phyloP scores from a whole-genome alignment of 1,140 invertebrate species.

The Drosophila eugracilis region DNA sequence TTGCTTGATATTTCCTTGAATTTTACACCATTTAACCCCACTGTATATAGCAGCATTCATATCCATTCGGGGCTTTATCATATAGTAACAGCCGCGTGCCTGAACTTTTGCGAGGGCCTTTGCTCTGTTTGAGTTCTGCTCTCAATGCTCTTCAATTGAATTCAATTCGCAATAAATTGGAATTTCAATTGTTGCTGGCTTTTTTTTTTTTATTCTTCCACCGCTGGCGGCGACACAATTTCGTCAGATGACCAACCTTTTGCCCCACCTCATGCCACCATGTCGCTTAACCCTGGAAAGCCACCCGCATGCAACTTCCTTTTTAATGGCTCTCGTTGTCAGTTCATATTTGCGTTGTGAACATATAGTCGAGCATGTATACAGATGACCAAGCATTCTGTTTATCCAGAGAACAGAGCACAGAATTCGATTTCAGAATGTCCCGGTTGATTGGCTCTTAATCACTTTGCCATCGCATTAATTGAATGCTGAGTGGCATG shows the following conservation, averaged over 20 bases:
- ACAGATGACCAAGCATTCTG: slow-evolving; percentile 12
- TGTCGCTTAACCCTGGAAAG: slow-evolving; percentile 4
- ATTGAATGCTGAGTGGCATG: slow-evolving; percentile 31
- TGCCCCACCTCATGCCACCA: background rate
- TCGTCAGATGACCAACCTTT: slow-evolving; percentile 26
- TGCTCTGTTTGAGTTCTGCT: slow-evolving; percentile 49
- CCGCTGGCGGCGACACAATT: slow-evolving; percentile 62
- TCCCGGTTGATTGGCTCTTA: slow-evolving; percentile 43
- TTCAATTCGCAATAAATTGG: slow-evolving; percentile 81
- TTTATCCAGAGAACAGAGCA: slow-evolving; percentile 8
- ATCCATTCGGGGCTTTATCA: slow-evolving; percentile 33
- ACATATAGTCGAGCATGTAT: slow-evolving; percentile 8
- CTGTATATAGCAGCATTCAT: slow-evolving; percentile 15
- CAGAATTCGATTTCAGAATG: slow-evolving; percentile 29
- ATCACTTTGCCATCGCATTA: slow-evolving; percentile 37
- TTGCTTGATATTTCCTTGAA: too few relatives aligned
- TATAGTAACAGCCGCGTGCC: slow-evolving; percentile 49
- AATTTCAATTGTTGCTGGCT: slow-evolving; percentile 67
- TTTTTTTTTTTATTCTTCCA: too few relatives aligned
- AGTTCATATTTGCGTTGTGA: slow-evolving; percentile 38
- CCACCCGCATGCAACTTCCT: slow-evolving; percentile 74
- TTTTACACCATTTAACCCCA: background rate
- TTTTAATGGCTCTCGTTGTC: slow-evolving; percentile 57
- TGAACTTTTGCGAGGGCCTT: slow-evolving; percentile 54
- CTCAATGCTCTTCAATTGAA: slow-evolving; percentile 83